Evolutionary conservation across 2,888 invertebrate species (phyloP).

Genomic region (Isoperla grammatica): DNA sequence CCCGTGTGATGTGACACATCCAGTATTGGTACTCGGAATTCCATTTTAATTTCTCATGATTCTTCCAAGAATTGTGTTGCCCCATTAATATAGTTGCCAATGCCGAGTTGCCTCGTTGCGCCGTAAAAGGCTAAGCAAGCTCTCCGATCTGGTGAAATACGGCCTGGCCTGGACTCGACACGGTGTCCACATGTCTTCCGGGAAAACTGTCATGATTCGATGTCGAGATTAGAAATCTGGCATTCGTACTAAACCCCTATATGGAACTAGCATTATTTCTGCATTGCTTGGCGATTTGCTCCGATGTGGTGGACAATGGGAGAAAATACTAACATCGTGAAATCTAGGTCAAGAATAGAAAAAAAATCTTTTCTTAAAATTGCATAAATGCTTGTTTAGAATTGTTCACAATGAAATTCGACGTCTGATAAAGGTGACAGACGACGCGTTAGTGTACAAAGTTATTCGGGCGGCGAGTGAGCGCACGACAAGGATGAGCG

Average conservation of each 20-base stretch:
- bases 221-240: not conserved
- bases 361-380: too few relatives aligned
- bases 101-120: not conserved
- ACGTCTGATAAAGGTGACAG: too few relatives aligned
- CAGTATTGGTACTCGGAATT: too few relatives aligned
- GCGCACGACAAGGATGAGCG: too few relatives aligned
- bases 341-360: conserved; percentile 5
- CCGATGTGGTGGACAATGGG: not conserved
- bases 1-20: too few relatives aligned
- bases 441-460: too few relatives aligned
- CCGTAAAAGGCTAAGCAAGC: too few relatives aligned
- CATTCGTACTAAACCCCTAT: not conserved
- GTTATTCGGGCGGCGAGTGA: too few relatives aligned
- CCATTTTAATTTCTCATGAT: too few relatives aligned
- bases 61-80: conserved; percentile 2
- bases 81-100: not conserved
- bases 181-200: conserved; percentile 8
- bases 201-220: conserved; percentile 9
- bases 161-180: not conserved
- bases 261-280: not conserved
- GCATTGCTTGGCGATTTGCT: conserved; percentile 2
- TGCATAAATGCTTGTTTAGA: too few relatives aligned
- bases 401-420: too few relatives aligned
- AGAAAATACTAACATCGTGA: conserved; percentile 1
- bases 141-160: conserved; percentile 1